These are phyloP conservation scores for Dastarcus helophoroides DNA, from an alignment of 2,888 invertebrate species.

Conservation along the genomic window DNA sequence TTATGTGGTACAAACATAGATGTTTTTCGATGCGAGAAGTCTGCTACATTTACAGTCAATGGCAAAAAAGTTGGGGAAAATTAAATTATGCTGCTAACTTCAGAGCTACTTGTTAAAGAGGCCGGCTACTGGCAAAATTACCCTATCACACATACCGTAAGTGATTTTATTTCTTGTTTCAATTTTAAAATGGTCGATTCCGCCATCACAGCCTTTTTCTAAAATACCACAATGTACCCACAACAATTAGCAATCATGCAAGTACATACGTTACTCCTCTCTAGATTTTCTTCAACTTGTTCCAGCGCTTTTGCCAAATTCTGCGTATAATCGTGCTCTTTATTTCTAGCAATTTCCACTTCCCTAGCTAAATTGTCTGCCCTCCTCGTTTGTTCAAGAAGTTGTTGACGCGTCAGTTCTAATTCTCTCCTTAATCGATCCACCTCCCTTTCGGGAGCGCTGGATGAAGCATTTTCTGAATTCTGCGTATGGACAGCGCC, in stretches of 20 bases:
- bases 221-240: too few relatives aligned
- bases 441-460: slow-evolving; percentile 30
- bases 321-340: slow-evolving; percentile 43
- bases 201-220: slow-evolving; percentile 50
- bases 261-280: slow-evolving; percentile 42
- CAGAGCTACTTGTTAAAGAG: too few relatives aligned
- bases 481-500: slow-evolving; percentile 44
- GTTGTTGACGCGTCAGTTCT: slow-evolving; percentile 41
- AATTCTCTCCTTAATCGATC: slow-evolving; percentile 45
- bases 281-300: slow-evolving; percentile 47
- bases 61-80: too few relatives aligned
- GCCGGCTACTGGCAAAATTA: neutral
- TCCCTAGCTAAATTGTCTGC: slow-evolving; percentile 44
- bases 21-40: too few relatives aligned
- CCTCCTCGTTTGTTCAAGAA: slow-evolving; percentile 42
- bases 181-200: slow-evolving; percentile 52
- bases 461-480: slow-evolving; percentile 18
- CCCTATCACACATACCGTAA: slow-evolving; percentile 44
- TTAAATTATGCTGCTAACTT: too few relatives aligned
- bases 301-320: slow-evolving; percentile 45
- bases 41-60: too few relatives aligned
- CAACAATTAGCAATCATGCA: slow-evolving; percentile 1
- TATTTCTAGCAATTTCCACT: slow-evolving; percentile 40
- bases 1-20: too few relatives aligned
- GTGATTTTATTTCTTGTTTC: slow-evolving; percentile 56